Percentiles rank a stretch among this genome's conserved stretches.
Conservation (phyloP, 2,888 invertebrate species). For the Tenthredo amoena region DNA sequence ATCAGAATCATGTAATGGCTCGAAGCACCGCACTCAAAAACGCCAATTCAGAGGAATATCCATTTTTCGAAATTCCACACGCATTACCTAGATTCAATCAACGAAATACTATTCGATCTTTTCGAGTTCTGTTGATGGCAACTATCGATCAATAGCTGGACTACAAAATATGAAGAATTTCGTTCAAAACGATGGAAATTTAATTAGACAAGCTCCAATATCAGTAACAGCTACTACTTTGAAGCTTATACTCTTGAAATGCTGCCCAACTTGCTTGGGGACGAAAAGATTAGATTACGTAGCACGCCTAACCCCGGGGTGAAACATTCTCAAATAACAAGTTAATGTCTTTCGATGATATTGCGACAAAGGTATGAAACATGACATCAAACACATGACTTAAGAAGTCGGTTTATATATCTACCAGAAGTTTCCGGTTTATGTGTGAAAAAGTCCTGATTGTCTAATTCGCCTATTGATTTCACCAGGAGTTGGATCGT, state of each 20-base stretch:
- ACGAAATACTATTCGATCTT: not conserved
- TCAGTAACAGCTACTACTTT: not conserved
- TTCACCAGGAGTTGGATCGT: not conserved
- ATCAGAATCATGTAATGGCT: not conserved
- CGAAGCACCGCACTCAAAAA: too few relatives aligned
- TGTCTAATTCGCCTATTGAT: not conserved
- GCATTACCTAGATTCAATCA: not conserved
- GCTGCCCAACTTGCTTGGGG: not conserved
- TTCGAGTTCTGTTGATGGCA: not conserved
- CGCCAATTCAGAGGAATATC: too few relatives aligned
- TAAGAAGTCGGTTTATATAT: not conserved
- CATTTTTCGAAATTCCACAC: not conserved
- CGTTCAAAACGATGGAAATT: not conserved
- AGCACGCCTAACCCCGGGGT: not conserved
- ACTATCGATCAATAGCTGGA: not conserved
- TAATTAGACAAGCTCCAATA: not conserved
- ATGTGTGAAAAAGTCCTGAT: not conserved
- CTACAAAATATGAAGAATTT: not conserved
- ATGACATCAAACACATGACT: not conserved
- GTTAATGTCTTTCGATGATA: not conserved
- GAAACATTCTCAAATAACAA: not conserved
- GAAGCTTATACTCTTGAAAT: constrained; percentile 6
- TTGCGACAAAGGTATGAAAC: not conserved
- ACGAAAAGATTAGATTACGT: not conserved
- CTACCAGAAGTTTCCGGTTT: not conserved